Base-by-base conservation (phyloP, 2,113 vertebrate genomes). In the Solea solea region DNA sequence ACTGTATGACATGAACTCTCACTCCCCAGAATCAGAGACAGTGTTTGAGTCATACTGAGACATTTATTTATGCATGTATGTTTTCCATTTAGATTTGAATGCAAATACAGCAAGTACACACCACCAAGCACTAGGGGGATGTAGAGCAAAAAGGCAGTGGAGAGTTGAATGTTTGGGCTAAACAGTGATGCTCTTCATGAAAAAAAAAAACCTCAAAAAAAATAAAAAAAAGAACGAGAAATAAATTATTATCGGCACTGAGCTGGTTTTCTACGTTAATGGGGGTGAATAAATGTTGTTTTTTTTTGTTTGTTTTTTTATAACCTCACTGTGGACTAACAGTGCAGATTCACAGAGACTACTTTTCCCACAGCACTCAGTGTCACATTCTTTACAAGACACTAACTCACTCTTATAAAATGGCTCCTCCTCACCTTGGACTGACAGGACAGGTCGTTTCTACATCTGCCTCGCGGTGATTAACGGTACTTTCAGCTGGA, bases 31-130 rank as follows among this genome's bases (percentile, higher is more conserved):
- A 64, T 72, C 70, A 74, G 71, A 87, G 59, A 85, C 82, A 69
- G 8, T 13, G 53, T 81, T 88, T 90, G 68, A 88, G 85, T 88
- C 78, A 84, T 87, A 92, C 81, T 78, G 82, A 91, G 83, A 92
- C 91, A 95, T 96, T 96, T 97, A 97, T 97, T 98, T 94, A 91
- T 91, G 90, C 84, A 84, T 89, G 84, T 90, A 92, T 90, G 87
- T 91, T 96, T 96, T 96, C 94, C 94, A 96, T 96, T 95, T 94
- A 95, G 93, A 96, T 94, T 21, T 94, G 93, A 97, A 93, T 96
- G 95, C 95, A 96, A 95, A 94, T 95, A 96, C 96, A 96, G 94
- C 95, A 96, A 96, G 94, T 94, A 95, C 95, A 96, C 95, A 95
- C 93, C 95, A 97, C 95, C 72, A 92, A 97, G 95, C 95, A 96